Evolutionary conservation across 2,113 vertebrate species (phyloP).

Genomic region (Suncus etruscus): DNA sequence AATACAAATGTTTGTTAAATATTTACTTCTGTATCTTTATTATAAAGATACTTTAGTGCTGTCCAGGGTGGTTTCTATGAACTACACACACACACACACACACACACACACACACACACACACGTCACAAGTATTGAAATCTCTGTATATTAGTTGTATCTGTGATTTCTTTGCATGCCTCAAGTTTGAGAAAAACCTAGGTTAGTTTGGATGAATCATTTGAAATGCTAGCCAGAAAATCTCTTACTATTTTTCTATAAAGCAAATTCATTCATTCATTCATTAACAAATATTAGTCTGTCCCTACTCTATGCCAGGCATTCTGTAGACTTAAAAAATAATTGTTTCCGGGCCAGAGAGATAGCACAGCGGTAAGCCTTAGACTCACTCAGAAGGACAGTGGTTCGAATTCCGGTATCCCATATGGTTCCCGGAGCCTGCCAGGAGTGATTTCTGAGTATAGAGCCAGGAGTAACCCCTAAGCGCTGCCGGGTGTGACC

Average conservation of each 20-base stretch:
- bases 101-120: neutral
- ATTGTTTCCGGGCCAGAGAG: too few species aligned
- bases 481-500: too few species aligned
- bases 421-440: too few species aligned
- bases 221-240: conserved; percentile 39
- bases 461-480: too few species aligned
- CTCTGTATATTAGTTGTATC: conserved; percentile 18
- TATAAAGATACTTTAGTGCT: neutral
- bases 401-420: too few species aligned
- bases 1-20: conserved; percentile 17
- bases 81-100: conserved; percentile 2
- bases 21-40: neutral
- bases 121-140: conserved; percentile 1
- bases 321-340: neutral
- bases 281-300: conserved; percentile 13
- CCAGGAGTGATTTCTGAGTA: too few species aligned
- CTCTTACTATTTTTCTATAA: neutral
- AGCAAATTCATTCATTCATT: neutral
- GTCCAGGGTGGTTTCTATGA: neutral
- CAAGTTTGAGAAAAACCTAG: conserved; percentile 17
- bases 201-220: neutral
- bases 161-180: conserved; percentile 51
- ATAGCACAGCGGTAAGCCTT: too few species aligned
- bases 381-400: too few species aligned
- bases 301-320: neutral